Base-by-base conservation (phyloP, 2,888 invertebrate genomes). In the Drosophila mettleri region DNA sequence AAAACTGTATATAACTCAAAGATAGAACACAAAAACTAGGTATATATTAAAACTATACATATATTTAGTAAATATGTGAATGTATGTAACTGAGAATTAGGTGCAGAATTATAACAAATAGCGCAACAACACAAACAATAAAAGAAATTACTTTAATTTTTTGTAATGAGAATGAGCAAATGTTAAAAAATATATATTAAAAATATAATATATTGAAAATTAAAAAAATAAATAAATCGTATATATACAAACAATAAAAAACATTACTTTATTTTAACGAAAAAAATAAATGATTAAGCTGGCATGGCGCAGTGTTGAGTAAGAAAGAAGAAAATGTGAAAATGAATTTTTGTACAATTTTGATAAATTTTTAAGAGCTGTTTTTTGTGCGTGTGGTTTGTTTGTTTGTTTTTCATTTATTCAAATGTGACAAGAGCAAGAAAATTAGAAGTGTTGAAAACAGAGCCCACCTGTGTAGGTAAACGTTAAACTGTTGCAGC, bases 71-170 rank as follows among this genome's bases (percentile, higher is more conserved):
- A 52, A 43, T 66, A 54, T 51, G 22, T 68, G 53, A 51, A 67
- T 77, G 67, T 73, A 67, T 78, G 78, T 77, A 74, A 82, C 78
- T 75, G 86, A 80, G 80, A 59, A 69, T 63, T 78, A 69, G 80
- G 58, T 80, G 78, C 80, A 80, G 80, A 66, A 78, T 69, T 66
- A 74, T 52, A 67, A 80, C 58, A 80, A 79, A 73, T 73, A 70
- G 79, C 59, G 68, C 72, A 77, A 70, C 57, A 84, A 82, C 59
- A 84, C 72, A 85, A 83, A 73, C 74, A 73, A 79, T 74, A 81
- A 79, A 78, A 74, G 66, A 72, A 72, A 87, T 86, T 86, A 86
- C 86, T 86, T 86, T 86, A 86, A 86, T 86, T 87, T 87, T 75
- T 84, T 77, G 81, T 65, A 67, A 74, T 53, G 69, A 65, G 39